These are phyloP conservation scores for Trypoxylus dichotomus DNA, from an alignment of 1,140 invertebrate species.

Conservation along the genomic window DNA sequence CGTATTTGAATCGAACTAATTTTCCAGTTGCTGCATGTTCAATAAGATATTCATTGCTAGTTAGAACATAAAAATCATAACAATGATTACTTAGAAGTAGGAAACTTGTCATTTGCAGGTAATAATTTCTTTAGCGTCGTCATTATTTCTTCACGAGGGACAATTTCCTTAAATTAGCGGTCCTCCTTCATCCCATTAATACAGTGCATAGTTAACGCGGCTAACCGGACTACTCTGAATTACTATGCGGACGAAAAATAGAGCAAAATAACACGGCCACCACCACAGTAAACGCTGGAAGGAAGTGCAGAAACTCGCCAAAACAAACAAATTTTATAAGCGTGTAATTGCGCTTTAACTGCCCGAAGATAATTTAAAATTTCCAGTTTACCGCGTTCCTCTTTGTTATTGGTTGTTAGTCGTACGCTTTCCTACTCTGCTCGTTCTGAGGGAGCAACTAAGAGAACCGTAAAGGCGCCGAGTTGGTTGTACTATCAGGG, in stretches of 20 bases:
- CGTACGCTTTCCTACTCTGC: background rate
- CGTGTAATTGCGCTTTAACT: background rate
- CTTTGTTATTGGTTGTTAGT: background rate
- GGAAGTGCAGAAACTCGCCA: background rate
- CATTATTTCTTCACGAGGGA: too few relatives aligned
- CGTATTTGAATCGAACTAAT: too few relatives aligned
- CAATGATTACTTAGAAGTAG: too few relatives aligned
- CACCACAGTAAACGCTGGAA: background rate
- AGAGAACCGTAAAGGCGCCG: background rate
- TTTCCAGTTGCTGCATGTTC: too few relatives aligned
- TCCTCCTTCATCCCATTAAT: background rate
- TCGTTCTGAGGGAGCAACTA: background rate
- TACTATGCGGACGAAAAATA: background rate
- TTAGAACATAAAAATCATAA: too few relatives aligned
- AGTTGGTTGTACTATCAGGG: too few relatives aligned
- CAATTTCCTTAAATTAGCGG: too few relatives aligned
- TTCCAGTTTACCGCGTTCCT: background rate
- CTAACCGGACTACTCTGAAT: background rate
- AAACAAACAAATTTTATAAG: background rate
- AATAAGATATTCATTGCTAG: too few relatives aligned
- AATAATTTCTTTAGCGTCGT: too few relatives aligned
- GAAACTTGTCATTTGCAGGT: too few relatives aligned
- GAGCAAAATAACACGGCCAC: background rate
- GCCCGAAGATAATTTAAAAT: conserved; percentile 14
- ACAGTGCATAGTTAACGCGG: background rate